Conservation (phyloP, 2,888 invertebrate genomes). For the Molanna angustata region DNA sequence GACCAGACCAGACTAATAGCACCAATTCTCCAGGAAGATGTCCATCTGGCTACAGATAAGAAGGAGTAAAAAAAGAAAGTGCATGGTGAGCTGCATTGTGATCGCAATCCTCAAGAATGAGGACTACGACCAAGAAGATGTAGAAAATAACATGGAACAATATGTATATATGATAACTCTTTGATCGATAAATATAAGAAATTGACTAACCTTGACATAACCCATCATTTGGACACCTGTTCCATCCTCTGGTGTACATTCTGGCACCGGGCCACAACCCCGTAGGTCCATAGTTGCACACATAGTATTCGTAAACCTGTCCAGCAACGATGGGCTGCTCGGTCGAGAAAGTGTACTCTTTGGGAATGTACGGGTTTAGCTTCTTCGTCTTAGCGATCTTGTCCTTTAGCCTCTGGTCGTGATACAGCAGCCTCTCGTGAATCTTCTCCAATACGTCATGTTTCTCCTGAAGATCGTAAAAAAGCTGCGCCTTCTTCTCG, state of each 20-base stretch:
- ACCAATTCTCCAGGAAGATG: no score
- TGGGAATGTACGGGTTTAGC: constrained; percentile 24
- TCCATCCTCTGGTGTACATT: constrained; percentile 27
- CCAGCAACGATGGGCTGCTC: constrained; percentile 21
- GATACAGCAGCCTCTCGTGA: constrained; percentile 20
- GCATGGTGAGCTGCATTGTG: no score
- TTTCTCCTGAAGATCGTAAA: constrained; percentile 18
- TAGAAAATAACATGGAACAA: no score
- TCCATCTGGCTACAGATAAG: no score
- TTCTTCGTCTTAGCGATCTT: constrained; percentile 22
- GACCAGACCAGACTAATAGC: no score
- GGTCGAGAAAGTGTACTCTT: constrained; percentile 22
- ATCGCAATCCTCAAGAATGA: no score
- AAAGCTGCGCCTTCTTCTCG: constrained; percentile 11
- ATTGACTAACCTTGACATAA: constrained; percentile 23
- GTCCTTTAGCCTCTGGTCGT: constrained; percentile 21
- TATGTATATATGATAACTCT: neutral
- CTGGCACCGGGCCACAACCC: constrained; percentile 39
- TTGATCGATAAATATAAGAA: neutral
- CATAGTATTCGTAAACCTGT: constrained; percentile 37
- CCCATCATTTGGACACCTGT: constrained; percentile 18
- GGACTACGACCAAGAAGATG: no score
- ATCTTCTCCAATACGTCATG: constrained; percentile 18
- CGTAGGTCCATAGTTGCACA: constrained; percentile 44
- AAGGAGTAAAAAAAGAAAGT: neutral